Evolutionary conservation across 1,140 invertebrate species (phyloP).

Genomic region (Telenomus remus): DNA sequence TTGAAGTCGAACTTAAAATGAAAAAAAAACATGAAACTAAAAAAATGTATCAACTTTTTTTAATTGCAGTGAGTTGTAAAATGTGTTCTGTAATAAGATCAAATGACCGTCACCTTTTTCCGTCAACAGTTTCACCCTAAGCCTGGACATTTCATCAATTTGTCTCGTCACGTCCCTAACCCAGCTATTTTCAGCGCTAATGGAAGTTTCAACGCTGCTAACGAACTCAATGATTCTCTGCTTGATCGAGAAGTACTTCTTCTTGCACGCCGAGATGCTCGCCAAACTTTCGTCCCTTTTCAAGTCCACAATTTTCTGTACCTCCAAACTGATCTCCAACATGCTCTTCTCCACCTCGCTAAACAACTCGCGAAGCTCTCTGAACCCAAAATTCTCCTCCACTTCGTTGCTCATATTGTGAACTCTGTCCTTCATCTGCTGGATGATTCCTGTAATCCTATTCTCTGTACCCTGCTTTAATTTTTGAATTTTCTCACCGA

Average conservation of each 20-base stretch:
- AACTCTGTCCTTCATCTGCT: neutral
- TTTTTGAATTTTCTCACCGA: neutral
- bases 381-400: neutral
- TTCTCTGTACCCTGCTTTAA: neutral
- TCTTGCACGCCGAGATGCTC: neutral
- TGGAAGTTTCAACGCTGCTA: slow-evolving; percentile 14
- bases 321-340: slow-evolving; percentile 10
- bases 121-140: slow-evolving; percentile 22
- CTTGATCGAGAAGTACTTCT: slow-evolving; percentile 5
- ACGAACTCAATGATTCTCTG: slow-evolving; percentile 19
- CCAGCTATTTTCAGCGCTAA: slow-evolving; percentile 15
- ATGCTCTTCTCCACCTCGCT: slow-evolving; percentile 12
- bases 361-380: neutral
- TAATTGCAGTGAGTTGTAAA: no score
- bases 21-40: neutral
- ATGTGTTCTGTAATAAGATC: neutral
- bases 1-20: no score
- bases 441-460: neutral
- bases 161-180: slow-evolving; percentile 23
- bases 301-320: slow-evolving; percentile 2
- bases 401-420: neutral
- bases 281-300: slow-evolving; percentile 1
- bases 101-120: slow-evolving; percentile 17
- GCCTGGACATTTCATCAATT: slow-evolving; percentile 28
- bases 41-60: no score